Evolutionary conservation across 2,888 invertebrate genomes (phyloP), one percentile per base, ranked within the genome.

Genomic region (Folsomia candida): DNA sequence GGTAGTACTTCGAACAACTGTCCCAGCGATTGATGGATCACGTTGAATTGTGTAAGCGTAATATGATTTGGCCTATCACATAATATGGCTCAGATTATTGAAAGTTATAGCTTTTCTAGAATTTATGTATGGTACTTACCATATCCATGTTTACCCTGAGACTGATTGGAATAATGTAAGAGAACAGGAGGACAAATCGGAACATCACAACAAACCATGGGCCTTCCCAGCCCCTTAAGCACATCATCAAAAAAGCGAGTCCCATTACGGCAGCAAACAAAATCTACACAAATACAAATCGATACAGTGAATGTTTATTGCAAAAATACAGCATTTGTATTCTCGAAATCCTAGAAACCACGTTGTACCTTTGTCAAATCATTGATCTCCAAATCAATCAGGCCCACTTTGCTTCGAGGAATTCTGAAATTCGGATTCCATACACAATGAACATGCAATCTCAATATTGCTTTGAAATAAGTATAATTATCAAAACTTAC

Each of bases 191-290:
- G 67, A 99, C 90, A 82, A 99, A 99, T 81, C 99, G 87, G 85
- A 98, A 96, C 87, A 97, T 89, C 84, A 99, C 98, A 80, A 92
- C 84, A 83, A 94, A 96, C 98, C 97, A 98, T 11, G 94, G 95
- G 0, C 97, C 97, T 72, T 88, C 90, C 84, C 97, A 97, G 9
- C 97, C 97, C 85, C 99, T 99, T 68, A 99, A 86, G 74, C 91
- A 89, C 87, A 99, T 97, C 91, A 99, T 93, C 20, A 97, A 90
- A 75, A 97, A 85, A 0, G 97, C 93, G 24, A 97, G 86, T 58
- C 93, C 89, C 75, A 87, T 0, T 97, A 97, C 69, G 95, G 95
- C 74, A 89, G 87, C 74, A 57, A 79, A 79, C 57, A 79, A 68
- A 66, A 79, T 78, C 78, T 77, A 26, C 9, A 64, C n/a, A n/a